Evolutionary conservation across 2,888 invertebrate genomes (phyloP), one percentile per base, ranked within the genome.

Genomic region (Drosophila suboccidentalis): DNA sequence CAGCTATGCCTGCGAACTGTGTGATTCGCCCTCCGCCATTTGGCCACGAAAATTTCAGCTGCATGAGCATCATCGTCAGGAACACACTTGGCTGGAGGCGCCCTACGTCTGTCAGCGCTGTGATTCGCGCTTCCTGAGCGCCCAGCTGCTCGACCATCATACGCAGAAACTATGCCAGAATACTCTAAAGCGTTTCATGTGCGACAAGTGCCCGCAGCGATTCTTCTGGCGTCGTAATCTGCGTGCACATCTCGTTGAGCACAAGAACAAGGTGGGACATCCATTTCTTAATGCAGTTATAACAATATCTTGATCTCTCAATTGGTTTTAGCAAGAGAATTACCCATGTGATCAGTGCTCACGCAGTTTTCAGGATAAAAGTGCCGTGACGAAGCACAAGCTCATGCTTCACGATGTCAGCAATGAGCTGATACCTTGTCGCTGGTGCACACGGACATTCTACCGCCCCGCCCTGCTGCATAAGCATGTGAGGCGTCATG

Each of bases 101-200:
- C 94, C 94, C 0, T 91, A 93, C 47, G 92, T 94, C 15, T 95
- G 95, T 75, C 92, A 92, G 51, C 91, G 93, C 17, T 95, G 95
- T 79, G 91, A 93, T n/a, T 94, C 94, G 88, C 90, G 93, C 17
- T 95, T 94, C 75, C 93, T 94, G 0, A 93, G 93, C 1, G 89
- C 93, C 2, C 93, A 93, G 57, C 91, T 94, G 11, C 93, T 94
- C 2, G 92, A 93, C 0, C 93, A 94, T 3, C 95, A 95, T 92
- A 51, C 94, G 91, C 90, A 93, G 90, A 76, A 92, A 84, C 87
- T 92, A 11, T 93, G 93, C 46, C 89, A 91, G 36, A 92, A 92
- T 60, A 74, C 70, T 0, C 75, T 87, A 3, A 93, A 93, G 51
- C 86, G 90, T 0, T 90, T 88, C 44, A 81, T 83, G 63, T 93